phyloP scores from a whole-genome alignment of 2,113 vertebrate genomes.

The Calidris pugnax region DNA sequence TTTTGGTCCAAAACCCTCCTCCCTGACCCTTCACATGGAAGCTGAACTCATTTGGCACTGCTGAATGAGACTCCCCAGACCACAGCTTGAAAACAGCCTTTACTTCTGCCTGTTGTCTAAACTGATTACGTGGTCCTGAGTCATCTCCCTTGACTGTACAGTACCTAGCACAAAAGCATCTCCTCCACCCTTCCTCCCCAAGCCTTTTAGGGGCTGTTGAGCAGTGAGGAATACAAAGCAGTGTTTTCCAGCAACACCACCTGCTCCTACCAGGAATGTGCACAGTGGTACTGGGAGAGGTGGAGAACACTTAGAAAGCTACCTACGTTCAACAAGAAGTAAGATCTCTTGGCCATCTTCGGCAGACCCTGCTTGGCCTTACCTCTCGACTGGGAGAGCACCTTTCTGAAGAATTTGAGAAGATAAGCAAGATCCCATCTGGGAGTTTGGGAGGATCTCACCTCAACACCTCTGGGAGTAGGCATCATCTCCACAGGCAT shows the following conservation, averaged over 20 bases:
- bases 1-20: background rate
- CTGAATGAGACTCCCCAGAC: background rate
- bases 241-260: background rate
- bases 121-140: background rate
- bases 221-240: background rate
- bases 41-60: background rate
- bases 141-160: background rate
- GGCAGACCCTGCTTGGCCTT: background rate
- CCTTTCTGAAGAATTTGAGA: background rate
- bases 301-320: background rate
- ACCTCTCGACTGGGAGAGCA: background rate
- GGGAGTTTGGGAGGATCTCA: background rate
- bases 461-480: background rate
- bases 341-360: background rate
- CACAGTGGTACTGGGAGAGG: background rate
- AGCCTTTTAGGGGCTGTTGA: background rate
- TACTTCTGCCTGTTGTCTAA: background rate
- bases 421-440: background rate
- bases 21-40: background rate
- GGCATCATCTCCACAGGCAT: background rate
- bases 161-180: background rate
- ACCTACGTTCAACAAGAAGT: background rate
- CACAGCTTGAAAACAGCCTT: background rate
- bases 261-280: background rate
- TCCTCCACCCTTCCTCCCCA: background rate